phyloP scores from a whole-genome alignment of 2,113 vertebrate genomes.

The Planiliza haematocheilus region DNA sequence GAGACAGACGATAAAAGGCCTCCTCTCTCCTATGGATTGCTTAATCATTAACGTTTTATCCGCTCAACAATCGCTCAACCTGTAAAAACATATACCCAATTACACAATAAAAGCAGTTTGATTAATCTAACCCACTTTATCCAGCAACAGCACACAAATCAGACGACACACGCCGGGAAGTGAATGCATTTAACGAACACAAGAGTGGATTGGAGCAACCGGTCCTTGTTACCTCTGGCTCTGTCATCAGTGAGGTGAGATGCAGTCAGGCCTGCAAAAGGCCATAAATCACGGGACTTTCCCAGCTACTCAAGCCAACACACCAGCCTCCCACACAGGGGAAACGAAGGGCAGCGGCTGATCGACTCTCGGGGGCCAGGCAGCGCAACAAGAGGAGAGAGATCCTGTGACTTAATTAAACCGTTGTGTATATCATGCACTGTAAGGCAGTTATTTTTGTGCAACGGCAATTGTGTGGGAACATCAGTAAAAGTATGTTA shows the following conservation, averaged over 20 bases:
- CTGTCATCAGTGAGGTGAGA: constrained; percentile 67
- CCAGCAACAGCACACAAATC: constrained; percentile 37
- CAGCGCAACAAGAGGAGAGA: constrained; percentile 39
- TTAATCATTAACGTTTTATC: constrained; percentile 80
- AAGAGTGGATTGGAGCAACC: constrained; percentile 54
- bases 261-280: constrained; percentile 79
- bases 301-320: constrained; percentile 74
- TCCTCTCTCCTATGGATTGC: constrained; percentile 33
- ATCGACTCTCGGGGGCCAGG: constrained; percentile 60
- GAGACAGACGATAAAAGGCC: constrained; percentile 65
- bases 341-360: constrained; percentile 72
- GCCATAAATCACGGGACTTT: constrained; percentile 84
- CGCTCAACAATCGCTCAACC: constrained; percentile 62
- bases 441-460: constrained; percentile 30
- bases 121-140: constrained; percentile 51
- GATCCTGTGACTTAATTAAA: constrained; percentile 73
- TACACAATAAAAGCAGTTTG: constrained; percentile 52
- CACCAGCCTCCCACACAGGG: constrained; percentile 72
- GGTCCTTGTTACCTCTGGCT: constrained; percentile 71
- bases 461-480: no score
- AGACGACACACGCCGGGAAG: constrained; percentile 21
- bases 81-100: constrained; percentile 61
- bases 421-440: constrained; percentile 47
- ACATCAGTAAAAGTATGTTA: no score
- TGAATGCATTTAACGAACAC: constrained; percentile 66